phyloP scores from a whole-genome alignment of 2,797 vertebrate species.

The Gobio occitaniae region DNA sequence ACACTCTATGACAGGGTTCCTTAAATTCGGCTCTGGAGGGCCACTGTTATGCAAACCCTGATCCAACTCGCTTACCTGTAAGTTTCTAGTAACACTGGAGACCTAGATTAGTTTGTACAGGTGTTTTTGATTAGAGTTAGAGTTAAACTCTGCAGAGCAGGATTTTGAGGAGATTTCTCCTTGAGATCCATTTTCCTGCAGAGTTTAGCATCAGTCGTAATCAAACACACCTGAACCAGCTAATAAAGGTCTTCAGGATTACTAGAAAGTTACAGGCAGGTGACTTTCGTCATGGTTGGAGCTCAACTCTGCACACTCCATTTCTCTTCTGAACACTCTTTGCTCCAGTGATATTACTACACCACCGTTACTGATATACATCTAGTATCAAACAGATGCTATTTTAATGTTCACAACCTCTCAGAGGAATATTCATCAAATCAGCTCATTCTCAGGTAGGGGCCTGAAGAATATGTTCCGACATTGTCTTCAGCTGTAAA shows the following conservation, averaged over 20 bases:
- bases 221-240: not conserved
- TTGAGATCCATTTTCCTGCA: not conserved
- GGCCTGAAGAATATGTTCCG: not conserved
- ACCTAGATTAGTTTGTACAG: not conserved
- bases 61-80: not conserved
- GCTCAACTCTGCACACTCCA: not conserved
- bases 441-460: conserved; percentile 6
- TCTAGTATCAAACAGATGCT: conserved; percentile 11
- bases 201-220: no score
- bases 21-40: not conserved
- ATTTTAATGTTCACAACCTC: not conserved
- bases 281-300: not conserved
- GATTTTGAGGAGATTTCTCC: not conserved
- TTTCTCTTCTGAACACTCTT: not conserved
- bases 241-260: not conserved
- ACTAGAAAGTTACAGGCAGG: not conserved
- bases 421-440: not conserved
- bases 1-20: not conserved
- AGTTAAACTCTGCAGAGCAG: not conserved
- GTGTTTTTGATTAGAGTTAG: not conserved
- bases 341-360: not conserved
- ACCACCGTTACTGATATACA: not conserved
- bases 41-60: not conserved
- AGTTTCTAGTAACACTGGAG: not conserved
- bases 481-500: conserved; percentile 41